Evolutionary conservation across 2,888 invertebrate genomes (phyloP).

Genomic region (Chrysolina americana): DNA sequence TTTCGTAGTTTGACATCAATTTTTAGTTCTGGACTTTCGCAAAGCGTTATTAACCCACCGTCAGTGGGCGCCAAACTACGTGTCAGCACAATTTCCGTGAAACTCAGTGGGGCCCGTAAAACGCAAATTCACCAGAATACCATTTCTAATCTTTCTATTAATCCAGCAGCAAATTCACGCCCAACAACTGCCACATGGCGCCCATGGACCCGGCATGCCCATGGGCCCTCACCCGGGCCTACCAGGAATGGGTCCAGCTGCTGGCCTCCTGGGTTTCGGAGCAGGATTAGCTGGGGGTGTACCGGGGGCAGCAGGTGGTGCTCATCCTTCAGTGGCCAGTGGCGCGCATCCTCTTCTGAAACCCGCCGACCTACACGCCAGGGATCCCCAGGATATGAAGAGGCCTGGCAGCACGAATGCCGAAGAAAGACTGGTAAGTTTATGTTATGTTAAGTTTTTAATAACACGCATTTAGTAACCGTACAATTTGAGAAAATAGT

Average conservation of each 20-base stretch:
- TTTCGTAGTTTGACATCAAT: too few species aligned
- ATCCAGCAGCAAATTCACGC: constrained; percentile 69
- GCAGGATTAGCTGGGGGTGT: constrained; percentile 64
- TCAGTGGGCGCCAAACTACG: too few species aligned
- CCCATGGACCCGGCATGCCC: constrained; percentile 66
- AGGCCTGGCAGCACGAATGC: constrained; percentile 66
- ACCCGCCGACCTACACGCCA: constrained; percentile 65
- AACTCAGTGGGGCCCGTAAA: too few species aligned
- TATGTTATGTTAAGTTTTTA: not conserved
- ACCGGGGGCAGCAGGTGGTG: constrained; percentile 58
- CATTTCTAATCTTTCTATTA: constrained; percentile 24
- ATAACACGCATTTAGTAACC: too few species aligned
- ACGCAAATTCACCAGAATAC: too few species aligned
- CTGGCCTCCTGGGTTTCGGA: constrained; percentile 60
- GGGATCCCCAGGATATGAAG: constrained; percentile 63
- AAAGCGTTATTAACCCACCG: too few species aligned
- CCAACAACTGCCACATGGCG: constrained; percentile 68
- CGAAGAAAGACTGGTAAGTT: constrained; percentile 68
- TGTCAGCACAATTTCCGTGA: too few species aligned
- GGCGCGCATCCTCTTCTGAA: constrained; percentile 67
- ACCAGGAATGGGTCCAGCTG: constrained; percentile 66
- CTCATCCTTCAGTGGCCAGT: constrained; percentile 60
- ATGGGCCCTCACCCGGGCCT: constrained; percentile 68
- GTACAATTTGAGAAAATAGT: too few species aligned
- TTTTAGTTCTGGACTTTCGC: too few species aligned